Evolutionary conservation across 2,888 invertebrate genomes (phyloP).

Genomic region (Girardia tigrina): DNA sequence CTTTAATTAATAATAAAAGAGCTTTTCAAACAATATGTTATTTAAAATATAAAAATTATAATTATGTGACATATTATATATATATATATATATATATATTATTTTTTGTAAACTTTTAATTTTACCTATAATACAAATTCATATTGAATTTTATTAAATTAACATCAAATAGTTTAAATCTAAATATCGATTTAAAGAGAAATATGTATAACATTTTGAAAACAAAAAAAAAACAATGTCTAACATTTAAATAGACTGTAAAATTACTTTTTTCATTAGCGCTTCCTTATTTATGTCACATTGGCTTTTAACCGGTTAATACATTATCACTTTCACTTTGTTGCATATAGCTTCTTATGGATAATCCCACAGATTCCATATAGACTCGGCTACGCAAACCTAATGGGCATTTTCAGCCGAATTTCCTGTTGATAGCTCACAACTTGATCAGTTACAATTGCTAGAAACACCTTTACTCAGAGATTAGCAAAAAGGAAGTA

Average conservation of each 20-base stretch:
- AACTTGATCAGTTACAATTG: slow-evolving; percentile 18
- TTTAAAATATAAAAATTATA: no score
- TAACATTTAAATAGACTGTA: slow-evolving; percentile 17
- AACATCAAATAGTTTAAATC: neutral
- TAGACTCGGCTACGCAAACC: slow-evolving; percentile 19
- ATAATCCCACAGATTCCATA: slow-evolving; percentile 7
- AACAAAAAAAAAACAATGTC: neutral
- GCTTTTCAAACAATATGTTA: no score
- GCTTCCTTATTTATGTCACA: slow-evolving; percentile 23
- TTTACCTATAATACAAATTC: no score
- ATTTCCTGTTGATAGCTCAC: slow-evolving; percentile 23
- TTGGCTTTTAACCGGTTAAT: slow-evolving; percentile 23
- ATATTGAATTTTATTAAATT: neutral
- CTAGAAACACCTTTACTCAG: slow-evolving; percentile 18
- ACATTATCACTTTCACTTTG: slow-evolving; percentile 23
- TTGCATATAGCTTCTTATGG: neutral
- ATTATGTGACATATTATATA: no score
- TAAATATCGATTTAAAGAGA: slow-evolving; percentile 1
- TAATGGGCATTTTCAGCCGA: slow-evolving; percentile 23
- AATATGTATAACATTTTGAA: neutral
- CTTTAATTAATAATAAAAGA: no score
- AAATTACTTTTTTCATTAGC: slow-evolving; percentile 23
- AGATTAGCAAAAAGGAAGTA: slow-evolving; percentile 20
- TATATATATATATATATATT: no score
- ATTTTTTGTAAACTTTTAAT: no score